Evolutionary conservation across 2,888 invertebrate genomes (phyloP), one percentile per base, ranked within the genome.

Genomic region (Pardosa pseudoannulata): DNA sequence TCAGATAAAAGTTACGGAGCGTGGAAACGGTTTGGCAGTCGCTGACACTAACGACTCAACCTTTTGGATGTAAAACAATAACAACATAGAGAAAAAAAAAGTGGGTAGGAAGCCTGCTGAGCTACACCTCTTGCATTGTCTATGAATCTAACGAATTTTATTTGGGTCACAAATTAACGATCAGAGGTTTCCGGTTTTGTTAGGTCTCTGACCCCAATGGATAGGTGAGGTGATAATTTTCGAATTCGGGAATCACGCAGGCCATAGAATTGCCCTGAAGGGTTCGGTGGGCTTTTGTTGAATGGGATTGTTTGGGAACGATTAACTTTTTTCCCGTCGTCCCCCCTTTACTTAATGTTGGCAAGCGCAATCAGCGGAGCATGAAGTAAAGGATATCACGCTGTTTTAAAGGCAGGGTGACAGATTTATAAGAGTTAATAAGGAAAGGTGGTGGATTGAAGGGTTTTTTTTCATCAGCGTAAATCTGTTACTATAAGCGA

Each of bases 111-210:
- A 56, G 56, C 1, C 56, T 16, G 23, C 23, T 3, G 56, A 5
- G 56, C 23, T 23, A 56, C 56, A 56, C 56, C 56, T 23, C 56
- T 56, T 56, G 56, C 56, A 23, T 23, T 56, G 46, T 56, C 13
- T 56, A 16, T 23, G 56, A 56, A 5, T 16, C 56, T 56, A 56
- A 56, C 56, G 56, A 56, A 56, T 56, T 56, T 56, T 56, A 56
- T 56, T 56, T 56, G 23, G 56, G 56, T 56, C 56, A 56, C 56
- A 56, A 56, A 56, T 56, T 56, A 56, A 56, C 56, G 56, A 56
- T 6, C 56, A 23, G 1, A 23, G 56, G 56, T 56, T 56, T 56
- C 56, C 56, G 56, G 56, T 56, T 56, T 16, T 19, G 5, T 23
- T 23, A 23, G 56, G 56, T 56, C 56, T 56, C 56, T 56, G 56